Evolutionary conservation across 2,888 invertebrate species (phyloP), one percentile per base, ranked within the genome.

Genomic region (Cheilosia variabilis): DNA sequence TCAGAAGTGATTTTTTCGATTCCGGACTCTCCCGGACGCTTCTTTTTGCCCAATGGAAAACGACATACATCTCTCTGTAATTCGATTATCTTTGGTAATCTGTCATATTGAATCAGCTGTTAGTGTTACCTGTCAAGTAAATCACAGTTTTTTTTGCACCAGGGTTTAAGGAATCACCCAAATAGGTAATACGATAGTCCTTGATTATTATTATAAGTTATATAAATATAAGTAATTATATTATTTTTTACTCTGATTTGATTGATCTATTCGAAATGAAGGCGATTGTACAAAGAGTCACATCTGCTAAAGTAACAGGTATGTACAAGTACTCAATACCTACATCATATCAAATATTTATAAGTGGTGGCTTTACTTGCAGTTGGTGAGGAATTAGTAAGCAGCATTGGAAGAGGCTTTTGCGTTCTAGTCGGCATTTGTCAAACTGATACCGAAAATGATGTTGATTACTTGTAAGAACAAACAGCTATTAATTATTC

Each of bases 341-440:
- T 22, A 2, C 9, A 17, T 19, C 19, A 17, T 47, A 22, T 10
- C 9, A 52, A 24, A 22, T 19, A 22, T 22, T 50, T 19, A 10
- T 2, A 24, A 24, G 15, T 24, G 4, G 15, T 17, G 17, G 6
- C 17, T 71, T 58, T 87, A 10, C 88, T 92, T 93, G 68, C 92
- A 96, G 97, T 97, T 81, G 95, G 95, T 88, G 96, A 94, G 84
- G 95, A 96, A 45, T 89, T 96, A 13, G 93, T 98, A 34, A 96
- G 96, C 90, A 95, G 94, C 77, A 97, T 98, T 90, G 96, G 96
- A 19, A 94, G 94, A 92, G 98, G 98, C 0, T 91, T 98, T 6
- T 97, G 97, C 91, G 95, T 98, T 13, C 93, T 98, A 58, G 93
- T 98, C 87, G 98, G 98, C 13, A 96, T 98, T 87, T 95, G 95